Evolutionary conservation across 2,113 vertebrate species (phyloP), one percentile per base, ranked within the genome.

Genomic region (Fukomys damarensis): DNA sequence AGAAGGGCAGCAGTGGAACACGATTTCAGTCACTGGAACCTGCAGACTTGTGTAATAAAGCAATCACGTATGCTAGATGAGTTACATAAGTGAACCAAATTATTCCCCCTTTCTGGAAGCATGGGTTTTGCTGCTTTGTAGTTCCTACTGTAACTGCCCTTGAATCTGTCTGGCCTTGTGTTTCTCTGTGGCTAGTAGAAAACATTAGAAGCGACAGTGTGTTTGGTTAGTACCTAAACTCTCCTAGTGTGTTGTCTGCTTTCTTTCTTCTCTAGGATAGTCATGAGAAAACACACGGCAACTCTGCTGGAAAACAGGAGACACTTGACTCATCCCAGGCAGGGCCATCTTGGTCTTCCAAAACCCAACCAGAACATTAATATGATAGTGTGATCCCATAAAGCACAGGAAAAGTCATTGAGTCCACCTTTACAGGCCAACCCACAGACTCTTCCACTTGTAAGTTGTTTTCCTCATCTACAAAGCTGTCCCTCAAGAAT

Each of bases 11-110:
- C 9, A 7, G 5, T 26, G 41, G 8, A 14, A 46, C 12, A 16
- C 11, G 43, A 7, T 32, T 32, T 77, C 41, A 65, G 26, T 11
- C 35, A 0, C 3, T 35, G 14, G 11, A 19, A 63, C 43, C 8
- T 70, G 19, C 3, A 16, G 24, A 5, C 22, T 2, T 66, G 0
- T 26, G 30, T 4, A 30, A 12, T 38, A n/a, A 93, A 80, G 35
- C 46, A 38, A 58, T 12, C 38, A 43, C 26, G 3, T 46, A 0
- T n/a, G 28, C 2, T 30, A 13, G 22, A 49, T 5, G 14, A 3
- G 85, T 38, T 56, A 6, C 35, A 61, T 17, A 56, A 22, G 11
- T 19, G 22, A 10, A 16, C 32, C 22, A 22, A 46, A 5, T 79
- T 26, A 54, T 14, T 58, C 32, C 16, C 28, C 11, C 28, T 70